These are phyloP conservation scores for Lepidotrigona ventralis DNA, from an alignment of 1,140 invertebrate species.

Conservation along the genomic window DNA sequence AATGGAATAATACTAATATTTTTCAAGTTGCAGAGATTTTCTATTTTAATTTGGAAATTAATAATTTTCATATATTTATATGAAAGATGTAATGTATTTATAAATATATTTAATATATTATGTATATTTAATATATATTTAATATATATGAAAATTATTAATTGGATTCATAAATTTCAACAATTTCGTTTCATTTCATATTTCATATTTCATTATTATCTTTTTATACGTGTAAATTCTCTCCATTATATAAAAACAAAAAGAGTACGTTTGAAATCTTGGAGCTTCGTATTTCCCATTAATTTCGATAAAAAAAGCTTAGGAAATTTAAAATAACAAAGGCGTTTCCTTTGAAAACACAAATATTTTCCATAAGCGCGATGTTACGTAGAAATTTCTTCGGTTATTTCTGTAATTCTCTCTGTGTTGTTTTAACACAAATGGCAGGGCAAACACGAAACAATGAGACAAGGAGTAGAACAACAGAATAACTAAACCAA, in stretches of 20 bases:
- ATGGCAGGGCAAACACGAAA: neutral
- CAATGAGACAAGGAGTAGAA: conserved; percentile 4
- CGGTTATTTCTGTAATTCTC: too few relatives aligned
- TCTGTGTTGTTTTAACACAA: too few relatives aligned
- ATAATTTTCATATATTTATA: too few relatives aligned
- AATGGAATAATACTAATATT: too few relatives aligned
- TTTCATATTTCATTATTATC: neutral
- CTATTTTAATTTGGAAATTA: too few relatives aligned
- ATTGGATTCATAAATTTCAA: neutral
- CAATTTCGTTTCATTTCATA: neutral
- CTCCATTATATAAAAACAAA: neutral
- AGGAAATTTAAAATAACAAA: neutral
- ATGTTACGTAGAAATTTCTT: too few relatives aligned
- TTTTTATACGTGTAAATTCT: neutral
- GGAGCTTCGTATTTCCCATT: neutral
- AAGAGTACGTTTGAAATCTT: neutral
- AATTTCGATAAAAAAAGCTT: neutral
- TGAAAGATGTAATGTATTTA: too few relatives aligned
- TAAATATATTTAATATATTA: too few relatives aligned
- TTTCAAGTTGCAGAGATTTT: too few relatives aligned
- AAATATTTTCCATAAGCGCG: too few relatives aligned
- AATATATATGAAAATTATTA: too few relatives aligned
- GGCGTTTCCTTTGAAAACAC: neutral
- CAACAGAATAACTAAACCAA: conserved; percentile 1
- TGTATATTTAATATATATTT: too few relatives aligned